Percentiles rank a stretch among this genome's conserved stretches.
Evolutionary conservation across 1,140 invertebrate genomes (phyloP).

Genomic region (Camponotus pennsylvanicus): DNA sequence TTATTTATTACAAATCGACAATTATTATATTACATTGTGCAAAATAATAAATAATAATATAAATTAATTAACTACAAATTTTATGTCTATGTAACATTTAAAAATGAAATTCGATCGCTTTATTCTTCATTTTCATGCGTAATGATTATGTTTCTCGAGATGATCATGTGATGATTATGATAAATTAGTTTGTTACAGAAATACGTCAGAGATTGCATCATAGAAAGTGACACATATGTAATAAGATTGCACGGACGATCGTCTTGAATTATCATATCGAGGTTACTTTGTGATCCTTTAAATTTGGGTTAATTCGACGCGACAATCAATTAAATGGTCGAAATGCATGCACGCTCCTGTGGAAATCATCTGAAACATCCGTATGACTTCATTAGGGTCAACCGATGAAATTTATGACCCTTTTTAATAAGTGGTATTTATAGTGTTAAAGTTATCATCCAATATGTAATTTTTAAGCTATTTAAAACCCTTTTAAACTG

Average conservation of each 20-base stretch:
- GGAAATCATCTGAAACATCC: constrained; percentile 47
- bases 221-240: background rate
- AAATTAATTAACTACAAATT: background rate
- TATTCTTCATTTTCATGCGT: background rate
- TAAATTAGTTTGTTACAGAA: constrained; percentile 1
- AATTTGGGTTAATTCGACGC: constrained; percentile 54
- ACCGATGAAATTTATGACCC: constrained; percentile 39
- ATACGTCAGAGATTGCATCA: background rate
- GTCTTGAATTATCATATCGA: constrained; percentile 9
- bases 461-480: constrained; percentile 44
- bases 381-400: constrained; percentile 56
- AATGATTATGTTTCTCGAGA: background rate
- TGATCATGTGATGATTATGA: background rate
- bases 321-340: constrained; percentile 49
- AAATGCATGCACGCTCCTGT: constrained; percentile 17
- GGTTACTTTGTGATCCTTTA: constrained; percentile 25
- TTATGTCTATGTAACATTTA: background rate
- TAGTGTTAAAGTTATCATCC: constrained; percentile 40
- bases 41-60: background rate
- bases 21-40: background rate
- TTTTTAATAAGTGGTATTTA: constrained; percentile 55
- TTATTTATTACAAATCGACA: constrained; percentile 1
- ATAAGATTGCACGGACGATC: background rate
- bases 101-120: background rate
- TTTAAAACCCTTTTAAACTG: constrained; percentile 2